A percentile compares a stretch with the other conserved stretches of the same genome.
These are phyloP conservation scores for Malthinus flaveolus DNA, from an alignment of 2,888 invertebrate species.

Conservation along the genomic window DNA sequence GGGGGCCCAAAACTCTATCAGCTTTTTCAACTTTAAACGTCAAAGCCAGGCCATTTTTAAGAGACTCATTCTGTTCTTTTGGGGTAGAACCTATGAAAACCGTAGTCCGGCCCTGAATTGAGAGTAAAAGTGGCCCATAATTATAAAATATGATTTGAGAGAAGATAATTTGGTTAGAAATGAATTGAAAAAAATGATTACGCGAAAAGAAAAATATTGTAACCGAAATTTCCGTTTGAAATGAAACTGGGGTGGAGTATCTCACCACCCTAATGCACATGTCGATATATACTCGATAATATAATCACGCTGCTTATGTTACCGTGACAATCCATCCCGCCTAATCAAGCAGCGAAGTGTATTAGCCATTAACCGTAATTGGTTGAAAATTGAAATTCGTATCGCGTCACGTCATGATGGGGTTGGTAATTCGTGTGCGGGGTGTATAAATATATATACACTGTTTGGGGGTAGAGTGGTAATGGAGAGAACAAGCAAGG, in stretches of 20 bases:
- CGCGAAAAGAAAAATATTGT: no score
- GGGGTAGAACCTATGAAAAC: no score
- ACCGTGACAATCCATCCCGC: conserved; percentile 27
- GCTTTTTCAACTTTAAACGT: no score
- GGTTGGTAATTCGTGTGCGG: conserved; percentile 28
- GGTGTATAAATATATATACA: conserved; percentile 23
- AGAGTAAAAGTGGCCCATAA: no score
- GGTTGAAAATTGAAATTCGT: conserved; percentile 32
- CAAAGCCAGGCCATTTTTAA: no score
- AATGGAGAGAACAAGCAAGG: conserved; percentile 28
- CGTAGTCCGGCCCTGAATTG: no score
- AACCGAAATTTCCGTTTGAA: not conserved
- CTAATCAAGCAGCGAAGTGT: conserved; percentile 29
- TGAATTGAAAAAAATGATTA: no score
- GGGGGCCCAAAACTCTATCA: no score
- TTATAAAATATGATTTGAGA: no score
- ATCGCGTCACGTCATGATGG: conserved; percentile 27
- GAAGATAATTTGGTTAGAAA: no score
- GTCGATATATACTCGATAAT: conserved; percentile 23
- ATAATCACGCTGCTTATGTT: conserved; percentile 25
- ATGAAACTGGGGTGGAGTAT: not conserved
- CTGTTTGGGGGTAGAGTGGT: conserved; percentile 22
- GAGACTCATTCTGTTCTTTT: no score
- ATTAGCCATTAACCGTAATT: conserved; percentile 31
- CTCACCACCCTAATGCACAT: not conserved